These are phyloP conservation scores for Scelioninae gen. 2 DNA, from an alignment of 2,888 invertebrate genomes.

Conservation along the genomic window DNA sequence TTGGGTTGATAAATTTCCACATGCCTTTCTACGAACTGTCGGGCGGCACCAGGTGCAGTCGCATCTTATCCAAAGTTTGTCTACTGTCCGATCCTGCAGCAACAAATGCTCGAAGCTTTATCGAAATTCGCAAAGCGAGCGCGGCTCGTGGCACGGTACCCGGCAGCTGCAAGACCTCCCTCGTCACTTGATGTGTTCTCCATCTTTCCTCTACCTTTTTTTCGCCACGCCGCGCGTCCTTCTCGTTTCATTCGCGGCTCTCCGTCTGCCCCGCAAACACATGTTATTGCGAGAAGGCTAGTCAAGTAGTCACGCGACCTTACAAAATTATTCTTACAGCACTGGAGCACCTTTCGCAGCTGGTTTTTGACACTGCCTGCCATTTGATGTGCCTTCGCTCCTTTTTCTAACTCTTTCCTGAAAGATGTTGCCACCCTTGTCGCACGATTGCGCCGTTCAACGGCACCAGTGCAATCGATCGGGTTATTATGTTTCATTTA, in stretches of 20 bases:
- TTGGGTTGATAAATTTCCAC: conserved; percentile 28
- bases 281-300: conserved; percentile 52
- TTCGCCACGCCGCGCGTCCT: conserved; percentile 10
- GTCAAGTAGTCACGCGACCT: conserved; percentile 61
- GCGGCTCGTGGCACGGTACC: conserved; percentile 51
- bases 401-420: conserved; percentile 47
- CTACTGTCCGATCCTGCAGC: conserved; percentile 49
- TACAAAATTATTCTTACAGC: conserved; percentile 56
- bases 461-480: too few relatives aligned
- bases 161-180: conserved; percentile 60
- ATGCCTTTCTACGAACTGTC: conserved; percentile 55
- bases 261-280: conserved; percentile 29
- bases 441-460: too few relatives aligned
- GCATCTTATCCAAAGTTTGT: conserved; percentile 58
- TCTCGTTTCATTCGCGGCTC: conserved; percentile 14
- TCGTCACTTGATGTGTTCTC: conserved; percentile 57
- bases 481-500: too few relatives aligned
- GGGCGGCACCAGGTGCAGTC: conserved; percentile 57
- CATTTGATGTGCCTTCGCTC: conserved; percentile 4
- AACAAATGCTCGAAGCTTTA: conserved; percentile 51
- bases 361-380: conserved; percentile 52
- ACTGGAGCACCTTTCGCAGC: conserved; percentile 59
- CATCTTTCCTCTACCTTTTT: conserved; percentile 36
- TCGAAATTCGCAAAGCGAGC: conserved; percentile 59
- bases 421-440: too few relatives aligned